Base-by-base conservation (phyloP, 1,140 invertebrate species). In the Oscheius sp. region DNA sequence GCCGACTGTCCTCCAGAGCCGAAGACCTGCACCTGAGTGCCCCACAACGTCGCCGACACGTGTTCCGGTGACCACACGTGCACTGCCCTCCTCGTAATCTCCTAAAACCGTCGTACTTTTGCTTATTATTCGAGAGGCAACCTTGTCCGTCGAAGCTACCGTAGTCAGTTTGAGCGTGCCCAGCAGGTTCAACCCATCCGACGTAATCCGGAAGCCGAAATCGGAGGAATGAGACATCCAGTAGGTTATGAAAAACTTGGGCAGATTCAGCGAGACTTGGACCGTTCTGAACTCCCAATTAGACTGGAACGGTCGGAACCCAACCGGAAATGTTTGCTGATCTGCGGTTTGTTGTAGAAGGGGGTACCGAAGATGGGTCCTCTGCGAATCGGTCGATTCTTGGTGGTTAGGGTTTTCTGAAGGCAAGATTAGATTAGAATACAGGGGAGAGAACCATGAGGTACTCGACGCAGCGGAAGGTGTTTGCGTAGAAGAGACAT, bases 171-270 rank as follows among this genome's bases (percentile, higher is more conserved):
- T 55, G 15, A 55, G 15, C 7, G 7, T 23, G 18, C 31, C 61
- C 23, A 36, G 31, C 61, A 91, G 91, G 0, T 91, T 90, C 4
- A 95, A 89, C 23, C 91, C 88, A 18, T 91, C 92, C 0, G 93
- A 93, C n/a, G 91, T 89, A 36, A 97, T 88, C 82, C 97, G 92
- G 68, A 95, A 91, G 0, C 96, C 96, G 76, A 93, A 89, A 80
- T 96, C 93, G 88, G 94, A 92, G 0, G 93, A 92, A 82, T 94
- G 96, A 0, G 95, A 98, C 90, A 96, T 95, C 95, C 95, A 98
- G 86, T 99, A 98, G 80, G 91, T 92, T 13, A 97, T 91, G 85
- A 94, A 91, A 79, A 97, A 92, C 73, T 91, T 90, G 82, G 95
- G 93, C 42, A 96, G 88, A 0, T 90, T 91, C 35, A 97, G 87